Conservation (phyloP, 1,140 invertebrate species). For the Brachystomella parvula region DNA sequence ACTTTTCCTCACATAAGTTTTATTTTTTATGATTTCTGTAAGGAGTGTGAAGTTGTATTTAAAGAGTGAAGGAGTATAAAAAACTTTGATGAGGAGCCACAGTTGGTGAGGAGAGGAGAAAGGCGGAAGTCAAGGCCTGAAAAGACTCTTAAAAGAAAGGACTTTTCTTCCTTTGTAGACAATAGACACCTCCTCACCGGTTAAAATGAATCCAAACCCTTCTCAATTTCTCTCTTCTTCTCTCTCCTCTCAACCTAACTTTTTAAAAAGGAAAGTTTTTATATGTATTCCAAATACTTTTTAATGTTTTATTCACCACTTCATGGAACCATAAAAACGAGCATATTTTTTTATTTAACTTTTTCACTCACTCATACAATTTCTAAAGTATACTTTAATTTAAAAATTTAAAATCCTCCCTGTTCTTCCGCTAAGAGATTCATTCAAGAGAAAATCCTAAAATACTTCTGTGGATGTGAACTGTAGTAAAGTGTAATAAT, state of each 20-base stretch:
- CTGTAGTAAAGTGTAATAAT: too few species aligned
- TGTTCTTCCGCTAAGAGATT: too few species aligned
- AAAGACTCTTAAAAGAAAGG: not conserved
- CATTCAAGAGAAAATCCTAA: too few species aligned
- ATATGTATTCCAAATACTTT: constrained; percentile 29
- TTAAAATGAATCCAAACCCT: too few species aligned
- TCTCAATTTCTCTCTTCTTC: too few species aligned
- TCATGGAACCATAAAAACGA: constrained; percentile 4
- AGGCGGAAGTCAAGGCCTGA: constrained; percentile 5
- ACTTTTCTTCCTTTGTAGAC: not conserved
- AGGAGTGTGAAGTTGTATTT: not conserved
- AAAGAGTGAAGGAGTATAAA: not conserved
- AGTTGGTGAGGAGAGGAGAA: constrained; percentile 14
- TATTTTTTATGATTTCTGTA: not conserved
- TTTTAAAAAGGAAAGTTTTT: constrained; percentile 30
- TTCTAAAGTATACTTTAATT: too few species aligned
- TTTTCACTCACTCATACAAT: not conserved
- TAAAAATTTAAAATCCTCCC: too few species aligned
- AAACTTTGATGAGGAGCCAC: not conserved
- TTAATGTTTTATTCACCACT: constrained; percentile 33
- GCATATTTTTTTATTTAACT: not conserved
- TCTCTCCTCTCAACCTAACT: too few species aligned
- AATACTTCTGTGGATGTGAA: too few species aligned
- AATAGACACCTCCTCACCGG: too few species aligned
- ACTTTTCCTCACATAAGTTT: not conserved